These are phyloP conservation scores for Bugula neritina DNA, from an alignment of 2,888 invertebrate species.

Conservation along the genomic window DNA sequence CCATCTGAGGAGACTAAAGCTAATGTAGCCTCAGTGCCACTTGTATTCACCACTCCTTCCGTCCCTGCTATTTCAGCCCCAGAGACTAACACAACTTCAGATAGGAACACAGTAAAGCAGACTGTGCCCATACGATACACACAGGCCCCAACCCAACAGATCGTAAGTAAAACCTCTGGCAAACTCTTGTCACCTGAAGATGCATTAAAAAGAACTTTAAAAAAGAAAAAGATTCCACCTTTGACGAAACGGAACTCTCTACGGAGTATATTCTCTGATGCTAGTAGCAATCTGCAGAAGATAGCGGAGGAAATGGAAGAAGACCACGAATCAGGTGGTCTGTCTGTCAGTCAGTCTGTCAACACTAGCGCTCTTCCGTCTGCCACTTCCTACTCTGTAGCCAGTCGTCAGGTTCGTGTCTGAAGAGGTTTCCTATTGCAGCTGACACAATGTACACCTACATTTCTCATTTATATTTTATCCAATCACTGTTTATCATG, in stretches of 20 bases:
- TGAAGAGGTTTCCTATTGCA: no score
- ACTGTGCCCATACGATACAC: slow-evolving; percentile 17
- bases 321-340: neutral
- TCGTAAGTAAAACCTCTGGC: slow-evolving; percentile 3
- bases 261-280: slow-evolving; percentile 18
- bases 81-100: neutral
- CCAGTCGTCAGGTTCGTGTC: neutral
- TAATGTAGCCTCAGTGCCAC: neutral
- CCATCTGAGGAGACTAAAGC: neutral
- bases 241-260: slow-evolving; percentile 18
- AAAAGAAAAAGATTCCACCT: slow-evolving; percentile 11
- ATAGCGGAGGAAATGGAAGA: slow-evolving; percentile 11
- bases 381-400: neutral
- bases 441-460: no score
- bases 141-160: slow-evolving; percentile 7
- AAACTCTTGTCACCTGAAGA: slow-evolving; percentile 20
- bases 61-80: neutral
- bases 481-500: no score
- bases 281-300: slow-evolving; percentile 17
- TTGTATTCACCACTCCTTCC: slow-evolving; percentile 11
- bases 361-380: neutral
- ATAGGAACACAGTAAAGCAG: neutral
- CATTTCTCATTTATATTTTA: no score
- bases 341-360: neutral
- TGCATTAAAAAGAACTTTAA: slow-evolving; percentile 16